phyloP scores from a whole-genome alignment of 2,888 invertebrate genomes.

The Amblyjoppa proteus region DNA sequence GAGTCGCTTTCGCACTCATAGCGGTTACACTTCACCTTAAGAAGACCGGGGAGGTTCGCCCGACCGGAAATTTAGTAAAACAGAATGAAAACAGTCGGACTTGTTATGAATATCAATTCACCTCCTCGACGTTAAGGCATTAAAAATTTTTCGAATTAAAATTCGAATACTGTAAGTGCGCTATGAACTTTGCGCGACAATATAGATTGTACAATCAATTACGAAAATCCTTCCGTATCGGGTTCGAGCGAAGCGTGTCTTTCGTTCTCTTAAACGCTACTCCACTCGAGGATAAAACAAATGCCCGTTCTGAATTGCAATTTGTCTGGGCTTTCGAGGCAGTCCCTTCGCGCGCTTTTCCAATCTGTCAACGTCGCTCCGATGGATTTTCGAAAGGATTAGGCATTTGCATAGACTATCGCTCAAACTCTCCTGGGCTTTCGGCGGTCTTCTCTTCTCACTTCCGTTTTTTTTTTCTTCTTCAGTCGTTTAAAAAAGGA shows the following conservation, averaged over 20 bases:
- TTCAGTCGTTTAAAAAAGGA: constrained; percentile 10
- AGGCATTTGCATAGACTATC: constrained; percentile 84
- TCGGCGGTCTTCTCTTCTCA: constrained; percentile 30
- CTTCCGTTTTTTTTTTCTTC: constrained; percentile 24
- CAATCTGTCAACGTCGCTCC: constrained; percentile 83
- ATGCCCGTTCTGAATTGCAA: constrained; percentile 52
- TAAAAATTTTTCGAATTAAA: background rate
- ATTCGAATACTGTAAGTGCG: background rate
- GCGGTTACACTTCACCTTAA: no score
- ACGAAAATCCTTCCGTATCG: constrained; percentile 37
- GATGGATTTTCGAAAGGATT: constrained; percentile 84
- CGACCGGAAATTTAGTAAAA: no score
- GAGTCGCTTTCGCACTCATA: no score
- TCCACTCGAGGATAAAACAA: constrained; percentile 36
- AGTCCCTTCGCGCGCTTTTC: constrained; percentile 51
- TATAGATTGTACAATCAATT: constrained; percentile 33
- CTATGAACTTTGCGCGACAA: background rate
- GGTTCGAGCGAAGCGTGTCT: background rate
- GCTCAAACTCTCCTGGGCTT: constrained; percentile 75
- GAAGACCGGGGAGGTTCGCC: no score
- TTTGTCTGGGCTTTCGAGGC: constrained; percentile 61
- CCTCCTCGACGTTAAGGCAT: background rate
- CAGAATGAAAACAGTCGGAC: no score
- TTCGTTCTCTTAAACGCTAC: background rate
- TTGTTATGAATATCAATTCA: no score